Evolutionary conservation across 2,113 vertebrate species (phyloP), one percentile per base, ranked within the genome.

Genomic region (Osmerus eperlanus): DNA sequence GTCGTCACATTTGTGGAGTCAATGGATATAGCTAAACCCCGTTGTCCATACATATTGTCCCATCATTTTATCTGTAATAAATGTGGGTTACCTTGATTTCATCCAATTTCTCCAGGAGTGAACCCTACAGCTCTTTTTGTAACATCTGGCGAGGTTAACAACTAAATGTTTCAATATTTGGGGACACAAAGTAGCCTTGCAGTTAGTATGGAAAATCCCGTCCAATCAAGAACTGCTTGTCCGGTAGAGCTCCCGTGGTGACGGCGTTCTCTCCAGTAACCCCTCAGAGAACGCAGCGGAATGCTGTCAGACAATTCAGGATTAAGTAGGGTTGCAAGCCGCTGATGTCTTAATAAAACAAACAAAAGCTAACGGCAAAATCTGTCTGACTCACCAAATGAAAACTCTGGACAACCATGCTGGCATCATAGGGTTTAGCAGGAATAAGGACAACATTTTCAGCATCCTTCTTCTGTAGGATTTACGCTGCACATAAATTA

Each of bases 301-400:
- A 78, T 81, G 69, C 55, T 56, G 71, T 71, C 41, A 61, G 60
- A 65, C 36, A 65, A 36, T 19, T 60, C 58, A 69, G 78, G 88
- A 85, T 88, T 80, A 87, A 73, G 78, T 68, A 60, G 56, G 41
- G 29, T 71, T 47, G 18, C 41, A 47, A 47, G 41, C 47, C 58
- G 72, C 51, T 71, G 78, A 52, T 66, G 41, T 56, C 80, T 74
- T 80, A 59, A 81, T 77, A 75, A 83, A 86, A 85, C 76, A 83
- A 86, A 85, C 76, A 77, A 69, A 77, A 71, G 69, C 72, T 55
- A 58, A 72, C 52, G 19, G 53, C 9, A 76, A 47, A 60, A 36
- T 76, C 64, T 18, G 59, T 75, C 25, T 2, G 74, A 62, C 13
- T 18, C 19, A 3, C 16, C 32, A 13, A 21, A 67, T 23, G 62